Percentiles rank a stretch among this genome's conserved stretches.
These are phyloP conservation scores for Cheilosia vulpina DNA, from an alignment of 2,888 invertebrate genomes.

Conservation along the genomic window DNA sequence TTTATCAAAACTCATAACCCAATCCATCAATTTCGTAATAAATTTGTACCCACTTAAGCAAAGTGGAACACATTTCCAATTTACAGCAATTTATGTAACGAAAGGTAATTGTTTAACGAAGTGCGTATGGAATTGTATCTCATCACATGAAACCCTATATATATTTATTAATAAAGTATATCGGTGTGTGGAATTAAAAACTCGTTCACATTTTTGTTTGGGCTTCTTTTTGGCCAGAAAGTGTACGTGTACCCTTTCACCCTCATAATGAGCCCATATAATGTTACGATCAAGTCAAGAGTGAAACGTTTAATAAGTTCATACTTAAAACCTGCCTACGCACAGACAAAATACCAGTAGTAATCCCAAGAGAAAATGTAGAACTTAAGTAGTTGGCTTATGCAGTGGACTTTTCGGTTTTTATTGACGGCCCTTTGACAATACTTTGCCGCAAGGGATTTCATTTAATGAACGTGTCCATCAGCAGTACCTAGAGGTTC, in stretches of 20 bases:
- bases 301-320: background rate
- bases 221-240: slow-evolving; percentile 9
- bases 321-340: background rate
- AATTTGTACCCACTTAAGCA: slow-evolving; percentile 21
- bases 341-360: slow-evolving; percentile 3
- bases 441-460: background rate
- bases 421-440: slow-evolving; percentile 3
- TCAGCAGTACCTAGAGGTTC: background rate
- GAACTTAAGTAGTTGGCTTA: slow-evolving; percentile 9
- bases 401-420: slow-evolving; percentile 1
- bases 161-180: slow-evolving; percentile 34
- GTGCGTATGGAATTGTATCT: slow-evolving; percentile 22
- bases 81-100: slow-evolving; percentile 34
- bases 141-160: slow-evolving; percentile 36
- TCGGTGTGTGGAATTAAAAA: slow-evolving; percentile 31
- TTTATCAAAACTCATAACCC: slow-evolving; percentile 13
- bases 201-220: slow-evolving; percentile 24
- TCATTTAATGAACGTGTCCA: slow-evolving; percentile 1
- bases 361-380: background rate
- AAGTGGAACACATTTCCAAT: slow-evolving; percentile 39
- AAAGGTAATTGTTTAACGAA: slow-evolving; percentile 36
- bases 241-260: background rate
- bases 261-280: slow-evolving; percentile 5
- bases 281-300: slow-evolving; percentile 3
- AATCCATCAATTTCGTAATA: slow-evolving; percentile 28